Evolutionary conservation across 1,140 invertebrate species (phyloP), one percentile per base, ranked within the genome.

Genomic region (Phymorhynchus buccinoides): DNA sequence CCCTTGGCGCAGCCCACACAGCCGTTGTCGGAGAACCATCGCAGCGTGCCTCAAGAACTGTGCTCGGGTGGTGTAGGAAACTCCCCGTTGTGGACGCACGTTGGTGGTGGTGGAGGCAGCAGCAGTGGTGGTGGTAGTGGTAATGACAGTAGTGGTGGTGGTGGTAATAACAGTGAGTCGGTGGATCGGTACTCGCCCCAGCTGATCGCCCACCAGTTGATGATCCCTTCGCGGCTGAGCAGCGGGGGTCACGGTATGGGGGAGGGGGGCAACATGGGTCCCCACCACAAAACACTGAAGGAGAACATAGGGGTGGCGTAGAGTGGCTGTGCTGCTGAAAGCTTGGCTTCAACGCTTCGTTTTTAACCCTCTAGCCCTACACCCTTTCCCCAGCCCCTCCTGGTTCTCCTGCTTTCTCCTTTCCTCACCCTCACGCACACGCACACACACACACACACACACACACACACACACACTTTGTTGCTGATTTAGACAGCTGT

Each of bases 301-400:
- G 91, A 92, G 84, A 92, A 90, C 48, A 87, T 91, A 62, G 90
- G 91, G 16, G 91, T 92, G 62, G 91, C 91, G 18, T 79, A 52
- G 52, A 3, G 16, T 35, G 71, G 32, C 37, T 73, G 71, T 1
- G 32, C 6, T 6, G 7, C 37, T 18, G 66, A 35, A 6, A 37
- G 1, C 37, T 73, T 56, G 12, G 27, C 52, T 27, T 27, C 27
- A 27, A 12, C 52, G 12, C 52, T 56, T 56, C 27, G 12, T 56
- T 12, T 27, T 12, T 27, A 12, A 27, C 52, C 52, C 52, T 14
- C 52, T 27, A 12, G 12, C 52, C 66, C 66, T 30, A 14, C 66
- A 14, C 66, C 7, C 66, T 32, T 30, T 30, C 66, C 66, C 66
- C 66, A 22, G 7, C 66, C 66, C 9, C 66, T 30, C n/a, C 9